These are phyloP conservation scores for Tokudaia tokunoshimensis DNA, from an alignment of 2,797 vertebrate genomes.

Conservation along the genomic window DNA sequence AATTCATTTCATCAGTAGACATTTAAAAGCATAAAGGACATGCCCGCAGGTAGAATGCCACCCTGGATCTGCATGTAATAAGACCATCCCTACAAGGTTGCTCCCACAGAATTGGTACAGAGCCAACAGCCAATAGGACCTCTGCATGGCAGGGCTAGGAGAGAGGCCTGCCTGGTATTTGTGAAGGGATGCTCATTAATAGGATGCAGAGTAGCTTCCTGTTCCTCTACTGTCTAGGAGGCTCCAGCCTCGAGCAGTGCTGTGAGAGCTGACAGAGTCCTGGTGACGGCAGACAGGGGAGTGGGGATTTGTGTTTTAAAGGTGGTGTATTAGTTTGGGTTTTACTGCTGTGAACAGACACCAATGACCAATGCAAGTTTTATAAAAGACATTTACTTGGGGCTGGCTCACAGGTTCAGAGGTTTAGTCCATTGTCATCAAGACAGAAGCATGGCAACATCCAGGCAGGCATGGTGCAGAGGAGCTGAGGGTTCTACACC, in stretches of 20 bases:
- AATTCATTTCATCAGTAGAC: not conserved
- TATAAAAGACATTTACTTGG: no score
- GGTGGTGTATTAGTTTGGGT: no score
- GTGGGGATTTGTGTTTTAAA: not conserved
- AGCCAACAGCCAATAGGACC: not conserved
- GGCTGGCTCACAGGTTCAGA: no score
- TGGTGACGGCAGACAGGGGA: not conserved
- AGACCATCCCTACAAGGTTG: not conserved
- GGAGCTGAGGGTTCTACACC: no score
- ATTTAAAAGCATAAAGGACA: conserved; percentile 17
- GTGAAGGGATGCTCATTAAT: not conserved
- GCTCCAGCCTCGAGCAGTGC: not conserved
- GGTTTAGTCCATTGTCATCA: no score
- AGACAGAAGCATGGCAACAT: no score
- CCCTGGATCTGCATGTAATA: not conserved
- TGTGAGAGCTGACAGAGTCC: not conserved
- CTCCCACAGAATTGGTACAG: no score
- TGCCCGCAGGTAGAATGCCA: not conserved
- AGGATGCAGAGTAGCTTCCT: not conserved
- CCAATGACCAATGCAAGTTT: no score
- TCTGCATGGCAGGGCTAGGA: not conserved
- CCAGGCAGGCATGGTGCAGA: no score
- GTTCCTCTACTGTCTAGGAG: not conserved
- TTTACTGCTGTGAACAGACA: no score
- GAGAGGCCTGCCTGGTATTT: not conserved